Evolutionary conservation across 2,113 vertebrate species (phyloP).

Genomic region (Tapirus terrestris): DNA sequence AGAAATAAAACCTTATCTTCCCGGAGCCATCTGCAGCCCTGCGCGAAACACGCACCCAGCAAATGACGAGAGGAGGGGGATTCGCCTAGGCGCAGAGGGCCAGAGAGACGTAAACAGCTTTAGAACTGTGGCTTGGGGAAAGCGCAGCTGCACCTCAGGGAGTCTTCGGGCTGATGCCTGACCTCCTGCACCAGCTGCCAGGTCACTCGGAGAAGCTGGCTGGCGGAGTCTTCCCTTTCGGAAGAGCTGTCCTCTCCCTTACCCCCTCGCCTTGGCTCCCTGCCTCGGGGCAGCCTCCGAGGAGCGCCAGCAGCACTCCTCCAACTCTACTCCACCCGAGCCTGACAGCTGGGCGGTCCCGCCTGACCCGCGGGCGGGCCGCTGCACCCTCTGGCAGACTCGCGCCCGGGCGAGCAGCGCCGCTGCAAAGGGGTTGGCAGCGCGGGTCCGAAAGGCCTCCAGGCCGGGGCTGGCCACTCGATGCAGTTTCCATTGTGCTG

Average conservation of each 20-base stretch:
- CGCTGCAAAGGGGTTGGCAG: background rate
- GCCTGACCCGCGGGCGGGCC: constrained; percentile 70
- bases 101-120: constrained; percentile 63
- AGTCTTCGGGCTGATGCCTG: constrained; percentile 58
- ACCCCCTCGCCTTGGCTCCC: constrained; percentile 74
- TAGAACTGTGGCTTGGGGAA: background rate
- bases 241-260: constrained; percentile 80
- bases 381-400: background rate
- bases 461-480: background rate
- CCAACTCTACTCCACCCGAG: constrained; percentile 61
- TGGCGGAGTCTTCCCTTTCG: constrained; percentile 67
- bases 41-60: constrained; percentile 19
- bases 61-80: background rate
- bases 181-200: constrained; percentile 65
- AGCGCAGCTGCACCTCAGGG: constrained; percentile 63
- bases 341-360: constrained; percentile 71
- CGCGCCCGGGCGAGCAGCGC: background rate
- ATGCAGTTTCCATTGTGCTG: constrained; percentile 75
- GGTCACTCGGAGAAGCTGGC: constrained; percentile 72
- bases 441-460: background rate
- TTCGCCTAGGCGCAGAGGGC: constrained; percentile 24
- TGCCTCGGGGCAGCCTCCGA: constrained; percentile 78
- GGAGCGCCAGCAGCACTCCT: constrained; percentile 66
- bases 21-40: background rate
- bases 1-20: constrained; percentile 51